Evolutionary conservation across 53 echinoderm and acorn worm species (phyloP), one percentile per base, ranked within the genome.

Genomic region (Arbacia lixula): DNA sequence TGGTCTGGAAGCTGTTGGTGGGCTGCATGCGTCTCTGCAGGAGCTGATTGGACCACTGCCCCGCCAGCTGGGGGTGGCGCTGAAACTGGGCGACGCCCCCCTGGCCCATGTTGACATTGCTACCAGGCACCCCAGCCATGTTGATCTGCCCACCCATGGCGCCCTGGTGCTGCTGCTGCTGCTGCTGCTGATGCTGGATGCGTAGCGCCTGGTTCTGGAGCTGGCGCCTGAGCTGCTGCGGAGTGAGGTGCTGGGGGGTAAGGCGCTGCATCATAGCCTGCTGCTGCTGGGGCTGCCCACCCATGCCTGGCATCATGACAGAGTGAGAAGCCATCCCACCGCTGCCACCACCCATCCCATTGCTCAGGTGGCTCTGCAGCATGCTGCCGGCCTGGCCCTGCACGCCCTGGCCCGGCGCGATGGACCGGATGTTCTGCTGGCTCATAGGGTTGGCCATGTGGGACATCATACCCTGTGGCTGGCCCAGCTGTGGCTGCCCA

Each of bases 1-100:
- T 77, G n/a, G 57, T 40, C 75, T 60, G 86, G 75, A 60, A 86
- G 46, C 33, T 86, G 86, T 49, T 86, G 75, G 49, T 75, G 61
- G 41, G 75, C 64, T 75, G 86, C 37, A 34, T 46, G 34, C 39
- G 42, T 1, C 43, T 74, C 27, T 62, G 86, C 46, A 49, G 19
- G 63, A 37, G 36, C 55, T 29, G 90, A 56, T 26, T 81, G 4
- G 69, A 12, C 84, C 52, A 72, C 74, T 35, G 87, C 25, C 91
- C 77, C 29, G 72, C 19, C 51, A 36, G 31, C 28, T 72, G 21
- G 30, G 62, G 38, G 37, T 72, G 21, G 30, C 69, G 38, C 55
- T 82, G 90, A 40, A 41, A 68, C 66, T 81, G 67, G 20, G 82
- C 63, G 41, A 80, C 81, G 20, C 82, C 87, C 36, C 67, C 71